These are phyloP conservation scores for Miltochrista miniata DNA, from an alignment of 2,888 invertebrate genomes.

Conservation along the genomic window DNA sequence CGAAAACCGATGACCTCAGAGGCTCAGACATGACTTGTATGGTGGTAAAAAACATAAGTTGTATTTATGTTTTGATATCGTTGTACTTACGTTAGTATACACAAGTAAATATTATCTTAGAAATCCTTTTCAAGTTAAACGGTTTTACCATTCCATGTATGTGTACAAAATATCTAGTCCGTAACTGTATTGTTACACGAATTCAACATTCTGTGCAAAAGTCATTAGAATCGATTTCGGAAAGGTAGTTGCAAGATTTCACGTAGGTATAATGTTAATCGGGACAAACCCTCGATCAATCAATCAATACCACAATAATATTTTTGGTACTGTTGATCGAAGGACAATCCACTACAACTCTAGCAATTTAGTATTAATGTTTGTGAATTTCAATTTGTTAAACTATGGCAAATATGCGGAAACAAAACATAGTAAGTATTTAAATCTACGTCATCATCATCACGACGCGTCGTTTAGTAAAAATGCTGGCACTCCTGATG, in stretches of 20 bases:
- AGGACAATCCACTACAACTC: too few relatives aligned
- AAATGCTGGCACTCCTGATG: constrained; percentile 25
- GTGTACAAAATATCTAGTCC: not conserved
- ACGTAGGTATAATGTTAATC: too few relatives aligned
- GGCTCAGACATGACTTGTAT: constrained; percentile 56
- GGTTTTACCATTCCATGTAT: not conserved
- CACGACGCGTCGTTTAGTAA: constrained; percentile 24
- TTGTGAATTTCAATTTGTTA: constrained; percentile 20
- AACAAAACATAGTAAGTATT: constrained; percentile 18
- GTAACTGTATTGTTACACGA: not conserved
- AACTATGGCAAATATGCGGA: constrained; percentile 33
- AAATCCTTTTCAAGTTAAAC: not conserved
- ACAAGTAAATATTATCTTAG: not conserved
- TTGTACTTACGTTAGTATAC: constrained; percentile 23
- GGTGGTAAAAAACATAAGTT: too few relatives aligned
- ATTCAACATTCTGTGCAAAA: constrained; percentile 17
- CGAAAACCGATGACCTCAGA: constrained; percentile 76
- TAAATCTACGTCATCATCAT: constrained; percentile 16
- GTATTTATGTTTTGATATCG: too few relatives aligned
- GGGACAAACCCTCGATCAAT: too few relatives aligned
- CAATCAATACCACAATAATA: too few relatives aligned
- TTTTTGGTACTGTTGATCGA: too few relatives aligned
- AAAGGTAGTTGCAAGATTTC: too few relatives aligned
- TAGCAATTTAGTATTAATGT: too few relatives aligned
- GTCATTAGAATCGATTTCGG: too few relatives aligned